Percentiles rank a stretch among this genome's conserved stretches.
Conservation (phyloP, 2,888 invertebrate genomes). For the Steinernema scapterisci region DNA sequence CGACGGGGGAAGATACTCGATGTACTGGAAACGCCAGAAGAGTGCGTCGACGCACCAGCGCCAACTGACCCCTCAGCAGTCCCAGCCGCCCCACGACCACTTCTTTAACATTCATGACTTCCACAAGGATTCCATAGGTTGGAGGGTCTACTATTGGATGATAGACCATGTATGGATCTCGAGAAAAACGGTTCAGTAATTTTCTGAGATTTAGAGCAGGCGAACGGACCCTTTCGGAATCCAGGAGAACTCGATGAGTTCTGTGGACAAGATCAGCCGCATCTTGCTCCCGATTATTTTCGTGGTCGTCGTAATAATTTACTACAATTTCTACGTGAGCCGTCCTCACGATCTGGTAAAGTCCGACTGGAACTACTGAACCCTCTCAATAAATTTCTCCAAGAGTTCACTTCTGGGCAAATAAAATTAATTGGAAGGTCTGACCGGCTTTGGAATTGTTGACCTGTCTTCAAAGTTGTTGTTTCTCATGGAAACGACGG, state of each 20-base stretch:
- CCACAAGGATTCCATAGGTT: constrained; percentile 54
- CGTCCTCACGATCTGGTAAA: not conserved
- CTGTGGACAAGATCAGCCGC: constrained; percentile 66
- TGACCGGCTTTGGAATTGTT: too few relatives aligned
- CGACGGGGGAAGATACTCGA: constrained; percentile 42
- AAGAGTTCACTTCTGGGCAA: too few relatives aligned
- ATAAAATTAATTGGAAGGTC: too few relatives aligned
- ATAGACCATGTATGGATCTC: constrained; percentile 43
- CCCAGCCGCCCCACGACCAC: constrained; percentile 16
- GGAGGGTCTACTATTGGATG: constrained; percentile 56
- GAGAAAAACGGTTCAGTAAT: not conserved
- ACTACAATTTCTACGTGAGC: constrained; percentile 73
- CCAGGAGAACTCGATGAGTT: constrained; percentile 19
- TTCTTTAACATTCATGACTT: constrained; percentile 46
- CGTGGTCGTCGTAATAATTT: constrained; percentile 78
- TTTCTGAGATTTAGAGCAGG: not conserved
- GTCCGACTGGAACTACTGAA: not conserved
- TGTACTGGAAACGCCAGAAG: constrained; percentile 34
- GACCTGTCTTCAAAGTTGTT: too few relatives aligned
- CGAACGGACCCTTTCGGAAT: constrained; percentile 18
- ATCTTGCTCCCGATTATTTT: constrained; percentile 80
- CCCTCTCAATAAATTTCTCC: too few relatives aligned
- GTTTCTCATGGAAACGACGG: too few relatives aligned
- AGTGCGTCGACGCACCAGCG: not conserved
- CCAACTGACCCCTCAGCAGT: constrained; percentile 5